phyloP scores from a whole-genome alignment of 2,797 vertebrate genomes.

The Fistularia commersonii region DNA sequence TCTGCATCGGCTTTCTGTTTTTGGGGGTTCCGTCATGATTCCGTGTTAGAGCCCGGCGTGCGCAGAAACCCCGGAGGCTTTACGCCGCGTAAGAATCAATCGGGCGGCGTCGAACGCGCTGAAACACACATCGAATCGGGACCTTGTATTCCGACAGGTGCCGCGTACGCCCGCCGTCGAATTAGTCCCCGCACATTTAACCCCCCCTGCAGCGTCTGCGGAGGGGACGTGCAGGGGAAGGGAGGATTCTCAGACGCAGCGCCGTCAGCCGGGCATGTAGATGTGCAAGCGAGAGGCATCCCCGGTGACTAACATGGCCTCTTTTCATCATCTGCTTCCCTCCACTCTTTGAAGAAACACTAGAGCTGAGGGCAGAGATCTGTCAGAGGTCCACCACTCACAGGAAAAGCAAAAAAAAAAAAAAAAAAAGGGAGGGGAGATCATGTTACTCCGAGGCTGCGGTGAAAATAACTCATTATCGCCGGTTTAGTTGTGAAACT shows the following conservation, averaged over 20 bases:
- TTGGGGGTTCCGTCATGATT: constrained; percentile 17
- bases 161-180: constrained; percentile 36
- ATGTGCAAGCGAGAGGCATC: constrained; percentile 44
- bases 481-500: constrained; percentile 10
- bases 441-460: constrained; percentile 34
- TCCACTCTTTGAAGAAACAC: constrained; percentile 66
- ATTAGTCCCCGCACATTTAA: constrained; percentile 43
- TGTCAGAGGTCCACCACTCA: constrained; percentile 56
- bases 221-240: constrained; percentile 1
- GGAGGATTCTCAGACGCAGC: constrained; percentile 22
- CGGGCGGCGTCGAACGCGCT: constrained; percentile 29
- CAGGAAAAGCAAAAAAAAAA: too few species aligned
- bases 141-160: constrained; percentile 35
- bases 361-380: constrained; percentile 46
- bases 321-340: constrained; percentile 70
- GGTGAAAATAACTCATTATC: constrained; percentile 39
- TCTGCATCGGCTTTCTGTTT: constrained; percentile 36
- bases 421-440: constrained; percentile 32
- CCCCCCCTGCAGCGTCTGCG: constrained; percentile 51
- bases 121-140: constrained; percentile 24
- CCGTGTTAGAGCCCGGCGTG: constrained; percentile 13
- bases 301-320: constrained; percentile 61
- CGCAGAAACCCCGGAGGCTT: background rate
- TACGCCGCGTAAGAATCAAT: constrained; percentile 48
- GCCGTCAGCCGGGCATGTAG: constrained; percentile 36